Conservation (phyloP, 2,888 invertebrate species). For the Galeopsomyia nigrocyanea region DNA sequence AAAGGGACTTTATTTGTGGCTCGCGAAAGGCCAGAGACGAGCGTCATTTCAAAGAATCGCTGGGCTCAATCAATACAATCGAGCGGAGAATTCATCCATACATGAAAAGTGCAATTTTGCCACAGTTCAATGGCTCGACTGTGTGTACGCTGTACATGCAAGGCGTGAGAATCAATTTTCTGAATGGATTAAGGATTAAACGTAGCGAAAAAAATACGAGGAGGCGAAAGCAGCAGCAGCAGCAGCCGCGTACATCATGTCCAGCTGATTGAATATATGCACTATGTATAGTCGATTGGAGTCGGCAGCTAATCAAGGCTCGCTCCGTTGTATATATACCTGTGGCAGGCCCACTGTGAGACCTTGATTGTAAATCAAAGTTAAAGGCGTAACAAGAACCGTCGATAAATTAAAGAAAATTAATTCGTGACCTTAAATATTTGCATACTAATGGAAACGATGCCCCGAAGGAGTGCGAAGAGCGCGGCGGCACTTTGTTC, state of each 20-base stretch:
- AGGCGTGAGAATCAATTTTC: constrained; percentile 5
- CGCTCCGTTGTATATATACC: constrained; percentile 17
- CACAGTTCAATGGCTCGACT: too few species aligned
- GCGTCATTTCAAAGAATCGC: too few species aligned
- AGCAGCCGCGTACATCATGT: not conserved
- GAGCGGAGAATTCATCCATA: too few species aligned
- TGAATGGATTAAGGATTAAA: constrained; percentile 14
- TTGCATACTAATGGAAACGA: constrained; percentile 30
- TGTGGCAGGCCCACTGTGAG: constrained; percentile 11
- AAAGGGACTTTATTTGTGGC: not conserved
- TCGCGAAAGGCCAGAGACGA: too few species aligned
- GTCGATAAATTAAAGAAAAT: constrained; percentile 26
- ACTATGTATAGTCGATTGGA: too few species aligned
- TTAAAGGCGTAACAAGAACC: constrained; percentile 31
- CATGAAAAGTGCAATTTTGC: too few species aligned
- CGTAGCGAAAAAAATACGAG: constrained; percentile 6
- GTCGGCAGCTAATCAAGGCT: constrained; percentile 22
- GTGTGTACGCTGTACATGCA: too few species aligned
- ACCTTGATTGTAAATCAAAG: constrained; percentile 33
- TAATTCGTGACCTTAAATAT: constrained; percentile 28
- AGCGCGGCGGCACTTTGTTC: not conserved
- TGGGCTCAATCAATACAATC: too few species aligned
- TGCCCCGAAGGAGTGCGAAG: constrained; percentile 14
- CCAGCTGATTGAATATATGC: too few species aligned
- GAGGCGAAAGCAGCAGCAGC: constrained; percentile 2